Evolutionary conservation across 2,888 invertebrate genomes (phyloP), one percentile per base, ranked within the genome.

Genomic region (Apodemia duryi): DNA sequence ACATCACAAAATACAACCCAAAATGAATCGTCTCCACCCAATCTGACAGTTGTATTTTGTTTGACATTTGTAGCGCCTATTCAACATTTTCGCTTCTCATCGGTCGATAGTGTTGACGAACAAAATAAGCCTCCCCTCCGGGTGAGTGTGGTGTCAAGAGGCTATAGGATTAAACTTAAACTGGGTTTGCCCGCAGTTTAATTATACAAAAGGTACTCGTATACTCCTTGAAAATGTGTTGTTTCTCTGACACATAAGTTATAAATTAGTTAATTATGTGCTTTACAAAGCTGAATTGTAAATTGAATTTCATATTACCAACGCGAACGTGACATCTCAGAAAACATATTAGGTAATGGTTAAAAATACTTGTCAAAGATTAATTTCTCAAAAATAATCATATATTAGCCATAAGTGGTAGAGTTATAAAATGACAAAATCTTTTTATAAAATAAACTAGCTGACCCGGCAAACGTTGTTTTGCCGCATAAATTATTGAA

Each of bases 111-210:
- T 86, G 88, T 89, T 88, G 88, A 88, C 88, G 87, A 86, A 90
- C 88, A 88, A 88, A 90, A 91, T 91, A 91, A 89, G 85, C 88
- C 88, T 84, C 86, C 86, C 86, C 81, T 76, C 80, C 77, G 82
- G 78, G 82, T 82, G 82, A 84, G 87, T 82, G 86, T 81, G 87
- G 88, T 88, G 90, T 91, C 91, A 91, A 91, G 90, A 90, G 89
- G 91, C 88, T 89, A 88, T 86, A 88, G 88, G 90, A 91, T 91
- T 91, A 89, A 90, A 91, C 90, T 90, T 87, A 87, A 88, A 91
- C 88, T 86, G 84, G 87, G 86, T 88, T 88, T 85, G 84, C 84
- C 88, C 85, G 81, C 85, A 88, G 85, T 88, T 90, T 88, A 91
- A 90, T 91, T 90, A 90, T 88, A 89, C 89, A 88, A 88, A 90